Evolutionary conservation across 2,888 invertebrate genomes (phyloP).

Genomic region (Megastigmus dorsalis): DNA sequence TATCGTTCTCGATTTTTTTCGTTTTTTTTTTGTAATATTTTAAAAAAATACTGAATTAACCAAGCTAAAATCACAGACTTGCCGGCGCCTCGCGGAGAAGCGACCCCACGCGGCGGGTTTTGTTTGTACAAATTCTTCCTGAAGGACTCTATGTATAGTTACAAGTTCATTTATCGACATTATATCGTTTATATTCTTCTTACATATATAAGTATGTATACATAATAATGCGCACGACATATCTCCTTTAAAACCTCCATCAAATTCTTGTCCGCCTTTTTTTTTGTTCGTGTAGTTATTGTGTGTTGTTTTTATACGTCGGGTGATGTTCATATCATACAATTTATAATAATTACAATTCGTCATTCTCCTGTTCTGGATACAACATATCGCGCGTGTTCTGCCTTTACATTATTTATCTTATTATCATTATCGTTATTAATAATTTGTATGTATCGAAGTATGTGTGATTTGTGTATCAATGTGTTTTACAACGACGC

Average conservation of each 20-base stretch:
- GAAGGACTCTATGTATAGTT: constrained; percentile 67
- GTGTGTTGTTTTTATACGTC: too few species aligned
- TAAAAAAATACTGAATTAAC: constrained; percentile 75
- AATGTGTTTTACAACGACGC: not conserved
- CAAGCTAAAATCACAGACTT: constrained; percentile 75
- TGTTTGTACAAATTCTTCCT: constrained; percentile 75
- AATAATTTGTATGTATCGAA: constrained; percentile 41
- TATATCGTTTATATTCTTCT: constrained; percentile 49
- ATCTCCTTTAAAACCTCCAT: constrained; percentile 17
- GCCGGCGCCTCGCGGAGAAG: constrained; percentile 59
- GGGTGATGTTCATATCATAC: constrained; percentile 46
- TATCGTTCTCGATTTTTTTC: constrained; percentile 55
- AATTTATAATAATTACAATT: constrained; percentile 57
- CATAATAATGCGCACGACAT: constrained; percentile 51
- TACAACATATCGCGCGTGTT: constrained; percentile 45
- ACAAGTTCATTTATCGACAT: constrained; percentile 56
- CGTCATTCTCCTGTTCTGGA: constrained; percentile 44
- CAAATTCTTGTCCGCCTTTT: not conserved
- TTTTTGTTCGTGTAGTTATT: not conserved
- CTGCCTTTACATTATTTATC: constrained; percentile 5
- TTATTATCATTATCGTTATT: not conserved
- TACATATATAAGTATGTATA: constrained; percentile 56
- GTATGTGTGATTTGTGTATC: constrained; percentile 14
- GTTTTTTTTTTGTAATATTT: constrained; percentile 65
- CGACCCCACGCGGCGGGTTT: constrained; percentile 56